Base-by-base conservation (phyloP, 2,113 vertebrate genomes). In the Monopterus albus region DNA sequence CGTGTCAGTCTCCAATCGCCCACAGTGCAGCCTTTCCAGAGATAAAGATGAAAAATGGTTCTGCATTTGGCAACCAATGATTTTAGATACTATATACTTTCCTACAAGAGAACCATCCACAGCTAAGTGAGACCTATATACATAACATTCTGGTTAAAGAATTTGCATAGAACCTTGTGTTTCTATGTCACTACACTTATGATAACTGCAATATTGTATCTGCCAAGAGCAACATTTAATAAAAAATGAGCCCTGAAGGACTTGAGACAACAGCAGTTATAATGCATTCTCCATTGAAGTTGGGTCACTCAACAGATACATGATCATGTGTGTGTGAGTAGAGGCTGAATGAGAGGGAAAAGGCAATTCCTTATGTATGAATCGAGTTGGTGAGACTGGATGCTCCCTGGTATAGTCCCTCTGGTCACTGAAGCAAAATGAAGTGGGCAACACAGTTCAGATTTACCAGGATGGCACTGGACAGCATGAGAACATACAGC, bases 401-500 rank as follows among this genome's bases (percentile, higher is more conserved):
- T 88, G 88, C 86, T 92, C 85, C 91, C 81, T 82, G 84, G 80
- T 88, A 79, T 72, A 86, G 88, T 90, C 83, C 85, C 85, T 90
- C 88, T 89, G 85, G 90, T 88, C 78, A 90, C 43, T 88, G 87
- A 90, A 92, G 92, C 88, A 86, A 80, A 88, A 86, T 82, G 72
- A 91, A 93, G 65, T 92, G 92, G 94, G 85, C 93, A 94, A 95
- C 93, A 86, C 84, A 92, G 95, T 92, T 92, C 90, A 83, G 88
- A 90, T 88, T 84, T 88, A 87, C 92, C 94, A 95, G 92, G 92
- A 95, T 95, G 95, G 94, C 95, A 95, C 96, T 96, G 95, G 95
- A 95, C 94, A 96, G 95, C 95, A 94, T 93, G 95, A 93, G 89
- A 87, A 92, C 91, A 92, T 93, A 95, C 92, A 95, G 95, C 94